Evolutionary conservation across 2,888 invertebrate genomes (phyloP).

Genomic region (Maniola hyperantus): DNA sequence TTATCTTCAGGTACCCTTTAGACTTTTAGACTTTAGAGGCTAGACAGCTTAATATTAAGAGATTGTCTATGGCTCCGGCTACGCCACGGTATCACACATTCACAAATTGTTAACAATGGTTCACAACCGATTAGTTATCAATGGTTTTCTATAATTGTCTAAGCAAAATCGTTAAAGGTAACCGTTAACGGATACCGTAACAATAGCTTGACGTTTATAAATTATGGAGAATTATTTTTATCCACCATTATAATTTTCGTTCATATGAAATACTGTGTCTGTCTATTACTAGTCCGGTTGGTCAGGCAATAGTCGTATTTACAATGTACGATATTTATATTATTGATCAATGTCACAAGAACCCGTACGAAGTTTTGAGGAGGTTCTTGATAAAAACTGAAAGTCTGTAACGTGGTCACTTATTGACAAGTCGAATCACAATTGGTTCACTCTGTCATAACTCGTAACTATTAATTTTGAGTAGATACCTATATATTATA

Average conservation of each 20-base stretch:
- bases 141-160: conserved; percentile 25
- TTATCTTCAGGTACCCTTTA: not conserved
- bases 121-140: conserved; percentile 24
- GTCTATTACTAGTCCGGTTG: conserved; percentile 7
- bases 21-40: too few relatives aligned
- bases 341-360: not conserved
- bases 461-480: too few relatives aligned
- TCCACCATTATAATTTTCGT: conserved; percentile 53
- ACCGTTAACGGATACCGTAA: conserved; percentile 30
- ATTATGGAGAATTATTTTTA: conserved; percentile 58
- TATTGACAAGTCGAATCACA: too few relatives aligned
- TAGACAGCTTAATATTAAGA: conserved; percentile 12
- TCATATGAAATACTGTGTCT: conserved; percentile 49
- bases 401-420: too few relatives aligned
- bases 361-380: too few relatives aligned
- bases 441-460: too few relatives aligned
- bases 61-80: not conserved
- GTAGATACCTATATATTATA: too few relatives aligned
- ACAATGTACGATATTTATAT: conserved; percentile 6
- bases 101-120: conserved; percentile 16
- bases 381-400: too few relatives aligned
- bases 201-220: conserved; percentile 38
- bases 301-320: conserved; percentile 10
- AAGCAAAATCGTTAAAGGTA: conserved; percentile 24
- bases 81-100: not conserved